Conservation (phyloP, 2,113 vertebrate genomes). For the Cinclus cinclus region DNA sequence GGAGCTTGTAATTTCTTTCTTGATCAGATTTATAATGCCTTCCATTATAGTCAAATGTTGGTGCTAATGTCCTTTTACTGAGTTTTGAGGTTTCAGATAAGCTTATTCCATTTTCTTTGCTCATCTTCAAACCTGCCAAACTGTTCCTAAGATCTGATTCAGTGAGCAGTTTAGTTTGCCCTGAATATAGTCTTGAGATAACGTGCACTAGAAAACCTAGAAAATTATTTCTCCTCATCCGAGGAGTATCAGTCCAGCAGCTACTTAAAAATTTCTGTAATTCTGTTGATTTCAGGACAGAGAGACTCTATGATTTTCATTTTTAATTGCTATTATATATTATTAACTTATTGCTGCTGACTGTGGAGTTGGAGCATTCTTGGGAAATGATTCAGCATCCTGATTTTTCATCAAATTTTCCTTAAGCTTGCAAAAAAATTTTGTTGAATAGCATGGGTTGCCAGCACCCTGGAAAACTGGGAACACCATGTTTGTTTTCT, state of each 20-base stretch:
- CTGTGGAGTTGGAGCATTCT: background rate
- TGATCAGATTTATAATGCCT: conserved; percentile 32
- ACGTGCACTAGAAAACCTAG: background rate
- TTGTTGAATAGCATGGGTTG: background rate
- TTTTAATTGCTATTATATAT: background rate
- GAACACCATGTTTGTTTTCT: background rate
- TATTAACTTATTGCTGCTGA: background rate
- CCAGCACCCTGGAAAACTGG: background rate
- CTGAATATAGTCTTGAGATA: background rate
- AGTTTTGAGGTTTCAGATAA: conserved; percentile 4
- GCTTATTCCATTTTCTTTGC: background rate
- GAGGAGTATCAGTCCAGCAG: background rate
- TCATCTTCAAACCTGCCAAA: conserved; percentile 2
- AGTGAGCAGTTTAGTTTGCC: background rate
- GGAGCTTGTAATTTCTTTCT: background rate
- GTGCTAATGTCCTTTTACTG: background rate
- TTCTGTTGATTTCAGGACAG: background rate
- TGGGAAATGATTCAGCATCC: background rate
- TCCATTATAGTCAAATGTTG: background rate
- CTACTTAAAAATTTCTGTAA: background rate
- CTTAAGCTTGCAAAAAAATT: background rate
- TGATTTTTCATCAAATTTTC: background rate
- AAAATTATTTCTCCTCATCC: background rate
- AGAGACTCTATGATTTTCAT: background rate
- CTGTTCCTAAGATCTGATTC: background rate